Evolutionary conservation across 2,797 vertebrate genomes (phyloP).

Genomic region (Pseudomugil tenellus): DNA sequence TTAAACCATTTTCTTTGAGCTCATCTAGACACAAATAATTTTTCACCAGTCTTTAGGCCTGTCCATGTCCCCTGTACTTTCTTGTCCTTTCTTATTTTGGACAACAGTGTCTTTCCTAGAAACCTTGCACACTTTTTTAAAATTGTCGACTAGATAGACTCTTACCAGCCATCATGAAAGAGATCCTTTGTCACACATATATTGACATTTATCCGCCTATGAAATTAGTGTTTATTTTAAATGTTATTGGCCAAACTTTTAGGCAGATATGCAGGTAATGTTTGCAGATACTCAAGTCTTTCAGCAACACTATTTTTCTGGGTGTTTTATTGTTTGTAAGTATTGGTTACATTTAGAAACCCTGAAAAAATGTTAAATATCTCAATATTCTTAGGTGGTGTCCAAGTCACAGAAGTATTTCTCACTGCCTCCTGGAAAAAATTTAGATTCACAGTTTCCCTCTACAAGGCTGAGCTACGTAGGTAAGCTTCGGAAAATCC

Average conservation of each 20-base stretch:
- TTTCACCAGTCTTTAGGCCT: neutral
- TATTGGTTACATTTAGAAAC: neutral
- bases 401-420: conserved; percentile 83
- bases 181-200: neutral
- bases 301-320: neutral
- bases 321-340: neutral
- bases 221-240: neutral
- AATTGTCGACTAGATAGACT: too few relatives aligned
- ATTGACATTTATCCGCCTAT: neutral
- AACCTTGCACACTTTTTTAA: too few relatives aligned
- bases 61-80: neutral
- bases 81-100: neutral
- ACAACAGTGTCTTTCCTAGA: too few relatives aligned
- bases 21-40: neutral
- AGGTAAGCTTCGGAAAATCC: conserved; percentile 58
- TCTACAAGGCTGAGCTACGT: conserved; percentile 72
- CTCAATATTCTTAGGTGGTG: conserved; percentile 72
- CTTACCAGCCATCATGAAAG: too few relatives aligned
- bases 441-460: conserved; percentile 85
- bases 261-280: neutral
- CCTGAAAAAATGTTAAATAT: neutral
- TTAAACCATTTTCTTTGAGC: too few relatives aligned
- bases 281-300: neutral
- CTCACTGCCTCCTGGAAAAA: conserved; percentile 92
- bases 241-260: neutral